Conservation (phyloP, 2,113 vertebrate genomes). For the Chloropsis cyanopogon region DNA sequence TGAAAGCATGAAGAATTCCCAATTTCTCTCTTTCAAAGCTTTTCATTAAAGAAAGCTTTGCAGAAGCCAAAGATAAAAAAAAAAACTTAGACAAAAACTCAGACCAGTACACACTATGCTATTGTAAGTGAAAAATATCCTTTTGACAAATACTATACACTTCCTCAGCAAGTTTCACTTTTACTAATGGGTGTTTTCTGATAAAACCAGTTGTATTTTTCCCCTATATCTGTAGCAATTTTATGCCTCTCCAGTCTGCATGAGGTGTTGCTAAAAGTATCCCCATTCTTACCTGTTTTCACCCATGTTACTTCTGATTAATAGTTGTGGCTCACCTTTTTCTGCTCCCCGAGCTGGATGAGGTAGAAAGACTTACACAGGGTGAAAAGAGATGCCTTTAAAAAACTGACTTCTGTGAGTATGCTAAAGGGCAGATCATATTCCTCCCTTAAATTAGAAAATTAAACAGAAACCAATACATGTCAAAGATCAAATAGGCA, state of each 20-base stretch:
- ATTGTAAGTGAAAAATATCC: neutral
- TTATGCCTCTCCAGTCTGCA: neutral
- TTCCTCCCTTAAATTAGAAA: slow-evolving; percentile 30
- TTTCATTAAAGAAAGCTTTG: neutral
- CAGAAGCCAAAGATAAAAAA: neutral
- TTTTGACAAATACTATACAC: neutral
- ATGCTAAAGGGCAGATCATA: neutral
- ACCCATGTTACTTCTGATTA: neutral
- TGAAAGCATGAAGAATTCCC: neutral
- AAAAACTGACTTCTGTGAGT: neutral
- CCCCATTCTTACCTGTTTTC: neutral
- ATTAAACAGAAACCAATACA: slow-evolving; percentile 48
- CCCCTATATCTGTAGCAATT: neutral
- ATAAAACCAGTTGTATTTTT: neutral
- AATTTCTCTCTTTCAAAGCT: neutral
- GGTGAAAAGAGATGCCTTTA: neutral
- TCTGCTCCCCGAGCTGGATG: neutral
- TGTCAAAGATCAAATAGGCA: slow-evolving; percentile 50
- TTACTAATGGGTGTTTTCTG: neutral
- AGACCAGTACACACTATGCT: neutral
- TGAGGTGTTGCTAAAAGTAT: neutral
- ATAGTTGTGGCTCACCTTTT: neutral
- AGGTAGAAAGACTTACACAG: neutral
- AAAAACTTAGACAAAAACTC: neutral
- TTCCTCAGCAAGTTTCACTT: neutral